A percentile compares a stretch with the other conserved stretches of the same genome.
Evolutionary conservation across 2,113 vertebrate species (phyloP).

Genomic region (Desmodus rotundus): DNA sequence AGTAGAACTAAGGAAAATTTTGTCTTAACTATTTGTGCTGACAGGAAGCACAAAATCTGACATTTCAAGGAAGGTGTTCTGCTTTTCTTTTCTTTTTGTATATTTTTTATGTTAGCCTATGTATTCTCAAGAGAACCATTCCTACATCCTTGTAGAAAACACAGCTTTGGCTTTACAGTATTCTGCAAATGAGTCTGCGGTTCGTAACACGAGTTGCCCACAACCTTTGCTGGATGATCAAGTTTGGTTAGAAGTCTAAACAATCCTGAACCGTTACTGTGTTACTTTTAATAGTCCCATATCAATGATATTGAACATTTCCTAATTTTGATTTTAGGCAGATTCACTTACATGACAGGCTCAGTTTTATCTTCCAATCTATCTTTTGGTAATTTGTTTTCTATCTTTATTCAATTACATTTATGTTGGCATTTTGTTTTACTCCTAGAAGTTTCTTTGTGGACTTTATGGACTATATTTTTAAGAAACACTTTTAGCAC

Average conservation of each 20-base stretch:
- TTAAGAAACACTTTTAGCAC: neutral
- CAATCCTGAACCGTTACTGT: neutral
- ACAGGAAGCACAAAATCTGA: conserved; percentile 14
- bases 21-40: neutral
- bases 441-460: neutral
- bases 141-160: neutral
- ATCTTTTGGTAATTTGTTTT: neutral
- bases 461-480: neutral
- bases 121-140: conserved; percentile 5
- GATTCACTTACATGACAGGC: neutral
- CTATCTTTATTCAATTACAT: neutral
- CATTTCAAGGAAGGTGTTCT: neutral
- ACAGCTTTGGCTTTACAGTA: neutral
- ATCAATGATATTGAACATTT: neutral
- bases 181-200: neutral
- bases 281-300: neutral
- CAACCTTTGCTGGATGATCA: neutral
- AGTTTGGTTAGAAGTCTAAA: neutral
- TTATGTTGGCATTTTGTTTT: conserved; percentile 40
- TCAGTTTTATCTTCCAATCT: neutral
- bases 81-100: conserved; percentile 7
- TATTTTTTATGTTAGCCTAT: neutral
- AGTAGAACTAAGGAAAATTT: neutral
- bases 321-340: neutral
- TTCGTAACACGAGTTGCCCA: neutral